These are phyloP conservation scores for Protobothrops mucrosquamatus DNA, from an alignment of 2,113 vertebrate genomes.

Conservation along the genomic window DNA sequence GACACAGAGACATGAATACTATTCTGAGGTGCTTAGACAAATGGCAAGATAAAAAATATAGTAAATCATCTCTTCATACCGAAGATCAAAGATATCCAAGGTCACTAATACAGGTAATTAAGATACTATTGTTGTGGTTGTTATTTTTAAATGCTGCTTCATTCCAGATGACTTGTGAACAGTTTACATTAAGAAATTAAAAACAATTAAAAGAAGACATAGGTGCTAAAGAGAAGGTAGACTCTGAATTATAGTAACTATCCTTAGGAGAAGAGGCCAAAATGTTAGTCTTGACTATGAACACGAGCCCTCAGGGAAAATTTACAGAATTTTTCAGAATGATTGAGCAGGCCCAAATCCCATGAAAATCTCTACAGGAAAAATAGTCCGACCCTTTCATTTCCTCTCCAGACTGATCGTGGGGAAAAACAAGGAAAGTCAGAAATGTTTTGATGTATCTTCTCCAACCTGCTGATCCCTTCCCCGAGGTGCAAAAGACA, in stretches of 20 bases:
- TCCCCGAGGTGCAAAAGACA: not conserved
- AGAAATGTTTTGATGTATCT: not conserved
- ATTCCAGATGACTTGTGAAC: not conserved
- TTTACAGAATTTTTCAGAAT: not conserved
- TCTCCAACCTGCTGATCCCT: not conserved
- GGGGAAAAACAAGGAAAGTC: not conserved
- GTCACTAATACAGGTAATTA: not conserved
- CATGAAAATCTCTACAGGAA: not conserved
- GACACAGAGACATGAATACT: not conserved
- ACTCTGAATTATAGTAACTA: not conserved
- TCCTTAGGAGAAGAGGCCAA: not conserved
- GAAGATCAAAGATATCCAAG: not conserved
- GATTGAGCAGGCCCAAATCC: not conserved
- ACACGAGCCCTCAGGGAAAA: not conserved
- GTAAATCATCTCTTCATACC: not conserved
- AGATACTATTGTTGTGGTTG: not conserved
- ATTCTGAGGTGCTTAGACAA: not conserved
- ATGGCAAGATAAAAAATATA: not conserved
- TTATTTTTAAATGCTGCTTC: not conserved
- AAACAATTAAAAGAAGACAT: not conserved
- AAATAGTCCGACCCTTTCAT: not conserved
- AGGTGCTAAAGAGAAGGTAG: not conserved
- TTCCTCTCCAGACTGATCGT: not conserved
- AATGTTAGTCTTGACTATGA: not conserved
- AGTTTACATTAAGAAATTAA: not conserved